These are phyloP conservation scores for Trogon melanurus DNA, from an alignment of 2,113 vertebrate genomes.

Conservation along the genomic window DNA sequence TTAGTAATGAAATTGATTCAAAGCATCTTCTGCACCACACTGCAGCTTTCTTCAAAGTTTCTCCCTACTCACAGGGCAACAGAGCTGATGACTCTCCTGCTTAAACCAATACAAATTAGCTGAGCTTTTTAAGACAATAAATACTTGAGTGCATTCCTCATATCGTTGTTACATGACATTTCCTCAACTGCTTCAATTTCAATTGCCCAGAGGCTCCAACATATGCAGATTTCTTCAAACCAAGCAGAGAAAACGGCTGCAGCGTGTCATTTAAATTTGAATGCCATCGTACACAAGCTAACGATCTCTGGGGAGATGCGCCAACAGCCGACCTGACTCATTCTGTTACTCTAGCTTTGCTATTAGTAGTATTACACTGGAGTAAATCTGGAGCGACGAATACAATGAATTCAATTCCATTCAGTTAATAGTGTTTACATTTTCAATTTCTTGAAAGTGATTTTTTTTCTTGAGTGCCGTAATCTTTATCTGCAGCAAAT, in stretches of 20 bases:
- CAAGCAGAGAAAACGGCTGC: background rate
- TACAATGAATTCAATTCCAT: background rate
- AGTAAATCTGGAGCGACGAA: background rate
- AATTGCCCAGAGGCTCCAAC: background rate
- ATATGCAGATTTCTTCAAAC: conserved; percentile 9
- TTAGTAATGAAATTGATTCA: background rate
- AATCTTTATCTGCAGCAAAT: background rate
- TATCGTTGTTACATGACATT: background rate
- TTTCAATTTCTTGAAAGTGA: background rate
- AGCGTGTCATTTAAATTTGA: background rate
- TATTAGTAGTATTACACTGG: background rate
- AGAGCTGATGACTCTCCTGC: background rate
- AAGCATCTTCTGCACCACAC: background rate
- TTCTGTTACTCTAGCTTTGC: background rate
- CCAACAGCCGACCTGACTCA: background rate
- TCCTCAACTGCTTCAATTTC: background rate
- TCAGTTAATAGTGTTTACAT: background rate
- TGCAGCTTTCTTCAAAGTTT: background rate
- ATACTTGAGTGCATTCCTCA: background rate
- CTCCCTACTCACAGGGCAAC: background rate
- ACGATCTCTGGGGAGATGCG: background rate
- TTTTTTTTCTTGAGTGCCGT: background rate
- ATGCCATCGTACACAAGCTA: background rate
- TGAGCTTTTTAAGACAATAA: conserved; percentile 4
- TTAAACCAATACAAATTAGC: background rate